Evolutionary conservation across 2,888 invertebrate genomes (phyloP), one percentile per base, ranked within the genome.

Genomic region (Trichogramma evanescens): DNA sequence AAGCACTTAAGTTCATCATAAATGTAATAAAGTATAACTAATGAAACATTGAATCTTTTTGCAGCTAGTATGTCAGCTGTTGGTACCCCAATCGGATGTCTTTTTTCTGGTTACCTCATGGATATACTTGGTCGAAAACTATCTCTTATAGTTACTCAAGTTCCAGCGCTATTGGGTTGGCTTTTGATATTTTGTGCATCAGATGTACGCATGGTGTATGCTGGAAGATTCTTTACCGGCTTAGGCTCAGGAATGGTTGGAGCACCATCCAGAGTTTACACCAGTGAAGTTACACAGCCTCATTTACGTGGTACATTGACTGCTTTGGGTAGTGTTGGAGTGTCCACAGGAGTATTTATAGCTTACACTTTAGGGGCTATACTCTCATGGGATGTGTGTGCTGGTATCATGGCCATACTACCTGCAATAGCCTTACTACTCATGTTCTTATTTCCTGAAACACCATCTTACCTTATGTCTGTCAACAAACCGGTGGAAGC

Each of bases 271-370:
- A 78, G 87, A 4, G 87, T 87, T 0, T 87, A 87, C 76, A 86
- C 87, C 0, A 85, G 85, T 40, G 87, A 87, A 70, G 86, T 88
- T 1, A 85, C 89, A 0, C 87, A 89, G 66, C 88, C 88, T 0
- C 87, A 89, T 72, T 79, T 88, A 0, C 80, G 90, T n/a, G 90
- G 89, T 2, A 86, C 87, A 82, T 79, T 89, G 6, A 86, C 87
- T 0, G 86, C 89, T 0, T 73, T 89, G 45, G 84, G 88, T 0
- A 88, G 89, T 46, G 85, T 89, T 0, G 85, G 86, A 0, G 86
- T 89, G 0, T 89, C 88, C 50, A 82, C 87, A 40, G 89, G 89
- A 3, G 88, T 89, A 1, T 77, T 88, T 4, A 79, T 82, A 8
- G 82, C 85, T 78, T 86, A 85, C 66, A 80, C 82, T 0, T 76